phyloP scores from a whole-genome alignment of 2,888 invertebrate species.

The Oconnorella tubifera region DNA sequence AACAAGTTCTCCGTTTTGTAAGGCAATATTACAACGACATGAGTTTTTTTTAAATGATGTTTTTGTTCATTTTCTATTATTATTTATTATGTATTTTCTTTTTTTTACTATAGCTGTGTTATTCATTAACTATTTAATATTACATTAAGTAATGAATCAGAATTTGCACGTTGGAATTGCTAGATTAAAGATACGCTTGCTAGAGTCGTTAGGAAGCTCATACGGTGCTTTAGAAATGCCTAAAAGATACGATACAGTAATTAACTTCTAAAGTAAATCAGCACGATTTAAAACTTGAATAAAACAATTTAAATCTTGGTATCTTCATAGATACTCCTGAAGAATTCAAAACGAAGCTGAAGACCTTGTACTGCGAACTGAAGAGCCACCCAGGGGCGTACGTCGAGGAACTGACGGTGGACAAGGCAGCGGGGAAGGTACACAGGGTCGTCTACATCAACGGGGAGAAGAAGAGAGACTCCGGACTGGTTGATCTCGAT shows the following conservation, averaged over 20 bases:
- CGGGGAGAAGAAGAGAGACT: conserved; percentile 9
- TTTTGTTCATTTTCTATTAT: no score
- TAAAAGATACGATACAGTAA: neutral
- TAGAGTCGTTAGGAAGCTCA: no score
- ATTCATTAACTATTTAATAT: no score
- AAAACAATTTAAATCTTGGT: no score
- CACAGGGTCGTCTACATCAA: neutral
- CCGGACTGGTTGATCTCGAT: neutral
- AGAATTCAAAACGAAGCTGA: conserved; percentile 2
- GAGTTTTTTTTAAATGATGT: no score
- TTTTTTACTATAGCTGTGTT: no score
- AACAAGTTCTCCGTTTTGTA: no score
- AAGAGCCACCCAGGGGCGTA: conserved; percentile 2
- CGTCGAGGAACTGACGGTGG: neutral
- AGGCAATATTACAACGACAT: no score
- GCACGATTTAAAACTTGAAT: neutral
- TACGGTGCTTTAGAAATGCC: neutral
- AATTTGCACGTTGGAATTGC: no score
- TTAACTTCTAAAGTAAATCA: neutral
- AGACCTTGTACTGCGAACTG: neutral
- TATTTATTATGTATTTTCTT: no score
- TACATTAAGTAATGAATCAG: no score
- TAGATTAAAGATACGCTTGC: no score
- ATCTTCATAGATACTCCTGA: conserved; percentile 9
- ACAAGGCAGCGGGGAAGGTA: neutral